Conservation (phyloP, 2,888 invertebrate species). For the Noctua fimbriata region DNA sequence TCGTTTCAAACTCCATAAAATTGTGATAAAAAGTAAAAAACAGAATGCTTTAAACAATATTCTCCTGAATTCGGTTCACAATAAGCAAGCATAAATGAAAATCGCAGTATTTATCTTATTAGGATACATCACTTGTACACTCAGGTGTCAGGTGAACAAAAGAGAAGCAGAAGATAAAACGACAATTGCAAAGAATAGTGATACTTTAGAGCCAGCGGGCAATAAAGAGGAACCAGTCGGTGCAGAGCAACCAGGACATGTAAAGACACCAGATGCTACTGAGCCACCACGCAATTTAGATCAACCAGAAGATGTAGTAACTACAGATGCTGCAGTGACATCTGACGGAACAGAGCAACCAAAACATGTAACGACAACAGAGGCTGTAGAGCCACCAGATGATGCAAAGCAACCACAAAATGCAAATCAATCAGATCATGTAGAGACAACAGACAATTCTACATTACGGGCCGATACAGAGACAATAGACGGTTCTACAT, state of each 20-base stretch:
- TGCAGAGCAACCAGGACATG: background rate
- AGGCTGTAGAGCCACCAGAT: no score
- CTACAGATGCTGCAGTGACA: background rate
- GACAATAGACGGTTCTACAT: no score
- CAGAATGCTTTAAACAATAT: background rate
- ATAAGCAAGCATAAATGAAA: constrained; percentile 30
- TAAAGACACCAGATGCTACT: background rate
- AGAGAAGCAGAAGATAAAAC: background rate
- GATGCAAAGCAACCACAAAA: background rate
- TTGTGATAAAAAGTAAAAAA: background rate
- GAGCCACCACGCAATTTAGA: background rate
- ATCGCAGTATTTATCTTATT: constrained; percentile 16
- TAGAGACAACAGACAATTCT: no score
- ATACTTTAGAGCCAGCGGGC: background rate
- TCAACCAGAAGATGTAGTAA: background rate
- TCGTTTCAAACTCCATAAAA: constrained; percentile 17
- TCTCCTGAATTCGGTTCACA: background rate
- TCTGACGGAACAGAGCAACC: background rate
- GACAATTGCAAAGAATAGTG: background rate
- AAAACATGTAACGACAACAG: background rate
- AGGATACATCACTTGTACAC: constrained; percentile 7
- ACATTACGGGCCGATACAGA: no score
- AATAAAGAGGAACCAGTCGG: background rate
- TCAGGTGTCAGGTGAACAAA: constrained; percentile 13
- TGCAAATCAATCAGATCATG: background rate